A percentile compares a stretch with the other conserved stretches of the same genome.
These are phyloP conservation scores for Cottoperca gobio DNA, from an alignment of 2,797 vertebrate genomes.

Conservation along the genomic window DNA sequence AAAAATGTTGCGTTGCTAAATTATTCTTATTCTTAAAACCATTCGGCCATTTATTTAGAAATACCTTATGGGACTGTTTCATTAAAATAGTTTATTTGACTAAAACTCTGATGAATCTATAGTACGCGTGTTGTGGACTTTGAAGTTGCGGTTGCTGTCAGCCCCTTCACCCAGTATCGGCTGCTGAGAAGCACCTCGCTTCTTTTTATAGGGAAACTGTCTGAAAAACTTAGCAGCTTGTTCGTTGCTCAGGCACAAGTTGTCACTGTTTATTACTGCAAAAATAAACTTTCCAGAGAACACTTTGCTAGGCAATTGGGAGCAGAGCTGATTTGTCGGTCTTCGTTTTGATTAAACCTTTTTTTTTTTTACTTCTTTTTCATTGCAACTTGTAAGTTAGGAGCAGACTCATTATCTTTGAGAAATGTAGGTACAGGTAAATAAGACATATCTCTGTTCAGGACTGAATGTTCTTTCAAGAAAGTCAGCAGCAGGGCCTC, in stretches of 20 bases:
- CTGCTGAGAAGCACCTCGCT: conserved; percentile 6
- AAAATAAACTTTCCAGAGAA: conserved; percentile 47
- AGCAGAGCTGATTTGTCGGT: neutral
- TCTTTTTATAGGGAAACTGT: conserved; percentile 48
- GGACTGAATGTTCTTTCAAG: neutral
- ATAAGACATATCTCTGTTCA: neutral
- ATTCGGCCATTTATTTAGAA: neutral
- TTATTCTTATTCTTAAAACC: neutral
- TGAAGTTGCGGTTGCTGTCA: conserved; percentile 45
- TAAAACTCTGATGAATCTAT: conserved; percentile 17
- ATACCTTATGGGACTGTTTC: neutral
- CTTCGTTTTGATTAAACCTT: neutral
- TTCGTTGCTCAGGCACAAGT: neutral
- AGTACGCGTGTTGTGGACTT: conserved; percentile 24
- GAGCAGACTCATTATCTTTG: neutral
- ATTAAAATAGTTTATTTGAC: conserved; percentile 29
- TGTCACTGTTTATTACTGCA: conserved; percentile 53
- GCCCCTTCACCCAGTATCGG: conserved; percentile 25
- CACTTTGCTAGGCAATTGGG: conserved; percentile 8
- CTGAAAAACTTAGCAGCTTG: conserved; percentile 30
- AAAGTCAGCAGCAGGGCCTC: conserved; percentile 9
- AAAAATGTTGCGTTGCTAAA: neutral
- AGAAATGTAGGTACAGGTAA: neutral
- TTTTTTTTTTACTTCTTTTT: neutral
- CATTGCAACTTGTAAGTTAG: neutral